These are phyloP conservation scores for Acanthiza pusilla DNA, from an alignment of 2,797 vertebrate genomes.

Conservation along the genomic window DNA sequence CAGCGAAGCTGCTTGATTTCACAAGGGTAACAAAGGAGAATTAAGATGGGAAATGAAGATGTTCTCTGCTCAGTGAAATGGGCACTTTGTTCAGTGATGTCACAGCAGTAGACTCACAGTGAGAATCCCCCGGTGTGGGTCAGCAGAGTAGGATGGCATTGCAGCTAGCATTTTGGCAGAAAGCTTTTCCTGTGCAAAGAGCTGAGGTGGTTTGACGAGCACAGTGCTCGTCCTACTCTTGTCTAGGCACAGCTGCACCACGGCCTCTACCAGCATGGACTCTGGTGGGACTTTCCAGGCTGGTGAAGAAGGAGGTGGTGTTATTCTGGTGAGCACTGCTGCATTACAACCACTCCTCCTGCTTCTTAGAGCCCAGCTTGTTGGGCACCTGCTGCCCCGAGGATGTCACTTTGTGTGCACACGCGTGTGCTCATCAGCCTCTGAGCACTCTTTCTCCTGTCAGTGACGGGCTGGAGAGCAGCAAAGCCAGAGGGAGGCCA, in stretches of 20 bases:
- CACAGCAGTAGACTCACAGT: background rate
- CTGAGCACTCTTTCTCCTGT: background rate
- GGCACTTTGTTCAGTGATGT: background rate
- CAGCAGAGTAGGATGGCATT: background rate
- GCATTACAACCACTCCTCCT: background rate
- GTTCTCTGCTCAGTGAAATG: background rate
- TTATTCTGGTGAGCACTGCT: background rate
- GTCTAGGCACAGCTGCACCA: background rate
- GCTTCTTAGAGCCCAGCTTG: background rate
- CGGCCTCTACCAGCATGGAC: background rate
- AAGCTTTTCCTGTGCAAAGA: background rate
- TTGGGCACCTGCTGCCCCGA: background rate
- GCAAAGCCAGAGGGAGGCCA: fast-evolving
- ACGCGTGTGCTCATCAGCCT: background rate
- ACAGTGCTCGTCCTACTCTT: background rate
- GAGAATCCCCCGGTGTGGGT: background rate
- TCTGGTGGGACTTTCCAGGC: background rate
- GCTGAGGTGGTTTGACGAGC: background rate
- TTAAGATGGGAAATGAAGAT: background rate
- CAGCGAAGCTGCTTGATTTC: background rate
- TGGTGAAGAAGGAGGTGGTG: background rate
- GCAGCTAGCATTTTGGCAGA: background rate
- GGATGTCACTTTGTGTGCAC: background rate
- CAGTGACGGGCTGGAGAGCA: background rate
- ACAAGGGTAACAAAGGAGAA: background rate